Base-by-base conservation (phyloP, 2,113 vertebrate species). In the Plectropomus leopardus region DNA sequence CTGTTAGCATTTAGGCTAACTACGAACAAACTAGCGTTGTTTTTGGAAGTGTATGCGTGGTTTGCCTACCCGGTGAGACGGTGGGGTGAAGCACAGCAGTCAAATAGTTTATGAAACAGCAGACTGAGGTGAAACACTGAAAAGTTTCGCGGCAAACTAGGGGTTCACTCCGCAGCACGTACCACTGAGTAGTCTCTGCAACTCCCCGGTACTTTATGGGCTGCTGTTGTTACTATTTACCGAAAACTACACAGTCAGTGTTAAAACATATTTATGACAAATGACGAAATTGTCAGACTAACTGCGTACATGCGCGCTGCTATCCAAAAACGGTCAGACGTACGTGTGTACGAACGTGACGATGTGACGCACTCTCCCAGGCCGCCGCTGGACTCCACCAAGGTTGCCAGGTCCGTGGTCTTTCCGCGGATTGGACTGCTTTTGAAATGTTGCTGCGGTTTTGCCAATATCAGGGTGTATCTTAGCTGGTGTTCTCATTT, bases 61-160 rank as follows among this genome's bases (percentile, higher is more conserved):
- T 57, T 50, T 69, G 2, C 89, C 67, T 82, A 84, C 86, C 84
- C 0, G 17, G 26, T 16, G 42, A 63, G 24, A 57, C 13, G 17
- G 48, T 9, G 7, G 14, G 14, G 7, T 2, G 26, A 4, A 23
- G 15, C 26, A 26, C 36, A 42, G 47, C 11, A 21, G 13, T 23
- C 7, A n/a, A 42, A 7, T 0, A 0, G 28, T 13, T 68, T 28
- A 8, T 21, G 5, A 26, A 54, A 45, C 51, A 47, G 32, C 57
- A 32, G 30, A 19, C 50, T 51, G 42, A 64, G 5, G 30, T 17
- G 19, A 59, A 34, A 30, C n/a, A 50, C 5, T 6, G 13, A 15
- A n/a, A 58, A 21, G 76, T 78, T 84, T 91, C 89, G 68, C 91
- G 86, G 87, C n/a, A 86, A 76, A 67, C 53, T 54, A 2, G 15